Evolutionary conservation across 2,113 vertebrate genomes (phyloP).

Genomic region (Sturnus vulgaris): DNA sequence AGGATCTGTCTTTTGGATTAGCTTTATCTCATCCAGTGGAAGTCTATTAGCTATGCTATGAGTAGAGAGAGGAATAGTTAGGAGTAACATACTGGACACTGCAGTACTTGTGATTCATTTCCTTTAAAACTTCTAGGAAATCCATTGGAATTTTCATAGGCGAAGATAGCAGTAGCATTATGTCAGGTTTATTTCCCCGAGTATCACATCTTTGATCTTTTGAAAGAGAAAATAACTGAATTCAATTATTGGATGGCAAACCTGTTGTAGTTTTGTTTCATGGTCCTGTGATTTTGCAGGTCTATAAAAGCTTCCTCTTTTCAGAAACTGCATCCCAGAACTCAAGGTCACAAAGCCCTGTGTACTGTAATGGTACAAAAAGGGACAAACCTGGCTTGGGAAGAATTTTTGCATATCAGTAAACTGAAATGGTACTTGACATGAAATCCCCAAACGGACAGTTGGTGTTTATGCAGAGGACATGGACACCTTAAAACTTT

Average conservation of each 20-base stretch:
- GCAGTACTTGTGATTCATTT: neutral
- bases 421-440: neutral
- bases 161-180: neutral
- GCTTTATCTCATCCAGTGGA: neutral
- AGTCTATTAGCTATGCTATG: neutral
- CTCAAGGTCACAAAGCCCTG: neutral
- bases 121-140: neutral
- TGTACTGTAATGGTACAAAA: neutral
- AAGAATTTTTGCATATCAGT: constrained; percentile 19
- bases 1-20: constrained; percentile 8
- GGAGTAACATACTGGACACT: neutral
- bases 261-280: constrained; percentile 22
- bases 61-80: neutral
- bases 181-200: neutral
- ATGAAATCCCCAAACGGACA: constrained; percentile 9
- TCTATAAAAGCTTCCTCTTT: constrained; percentile 3
- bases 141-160: neutral
- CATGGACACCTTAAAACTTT: neutral
- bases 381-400: neutral
- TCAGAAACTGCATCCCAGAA: neutral
- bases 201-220: neutral
- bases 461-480: constrained; percentile 19
- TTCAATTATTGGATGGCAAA: neutral
- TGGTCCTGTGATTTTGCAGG: neutral
- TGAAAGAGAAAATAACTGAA: neutral